Evolutionary conservation across 1,140 invertebrate species (phyloP), one percentile per base, ranked within the genome.

Genomic region (Drosophila ironensis): DNA sequence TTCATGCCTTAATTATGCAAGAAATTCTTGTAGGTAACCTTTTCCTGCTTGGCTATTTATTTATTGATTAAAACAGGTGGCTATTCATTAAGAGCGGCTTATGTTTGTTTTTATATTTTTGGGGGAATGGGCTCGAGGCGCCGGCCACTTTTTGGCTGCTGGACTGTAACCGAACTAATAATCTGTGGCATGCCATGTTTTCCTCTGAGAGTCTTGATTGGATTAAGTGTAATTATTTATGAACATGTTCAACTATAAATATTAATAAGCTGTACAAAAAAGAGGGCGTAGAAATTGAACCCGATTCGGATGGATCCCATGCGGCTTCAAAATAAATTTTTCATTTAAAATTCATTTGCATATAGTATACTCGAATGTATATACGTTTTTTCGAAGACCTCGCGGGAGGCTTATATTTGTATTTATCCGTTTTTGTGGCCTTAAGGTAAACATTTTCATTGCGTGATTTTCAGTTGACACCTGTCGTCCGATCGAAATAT

Each of bases 111-210:
- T 33, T 16, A 24, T 33, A 17, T 20, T 11, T 16, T 11, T 47
- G 28, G 30, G 28, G 16, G 25, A 6, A 12, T 14, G 3, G 33
- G 7, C 14, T 17, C 14, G 11, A 28, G 63, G 50, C 63, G 48
- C 61, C 50, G n/a, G 12, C n/a, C 27, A 37, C 16, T n/a, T 67
- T 56, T 68, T 69, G 64, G 51, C 66, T 69, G 66, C 66, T 69
- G 66, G 64, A 68, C 27, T 68, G 64, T 68, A 67, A 68, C 64
- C 61, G 14, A 67, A 64, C 25, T 28, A 40, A 67, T 45, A 53
- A 67, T 46, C 42, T 67, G 19, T 8, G 24, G 60, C 63, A 61
- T 67, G 60, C 60, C 41, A 68, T 68, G 64, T 56, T 54, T 51
- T 44, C n/a, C 28, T 17, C 45, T 3, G 3, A 50, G 47, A 25